These are phyloP conservation scores for Stichodactyla helianthus DNA, from an alignment of 64 coral and sea anemone genomes.

Conservation along the genomic window DNA sequence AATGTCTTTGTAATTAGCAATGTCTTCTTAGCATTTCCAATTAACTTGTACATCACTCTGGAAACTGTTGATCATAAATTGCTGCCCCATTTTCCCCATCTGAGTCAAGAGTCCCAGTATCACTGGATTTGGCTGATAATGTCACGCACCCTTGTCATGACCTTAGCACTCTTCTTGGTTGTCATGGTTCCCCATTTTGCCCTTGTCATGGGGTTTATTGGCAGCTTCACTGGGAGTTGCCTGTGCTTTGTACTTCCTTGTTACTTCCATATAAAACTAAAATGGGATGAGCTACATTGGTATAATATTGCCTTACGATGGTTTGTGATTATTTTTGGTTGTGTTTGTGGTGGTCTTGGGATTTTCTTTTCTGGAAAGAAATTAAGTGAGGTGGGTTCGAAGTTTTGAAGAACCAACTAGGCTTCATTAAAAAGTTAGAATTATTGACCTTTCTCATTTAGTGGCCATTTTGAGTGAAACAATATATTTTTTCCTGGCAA, in stretches of 20 bases:
- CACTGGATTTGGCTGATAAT: conserved; percentile 78
- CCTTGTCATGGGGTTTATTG: conserved; percentile 77
- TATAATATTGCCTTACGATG: conserved; percentile 57
- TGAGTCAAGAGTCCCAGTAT: conserved; percentile 39
- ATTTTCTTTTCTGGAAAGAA: conserved; percentile 71
- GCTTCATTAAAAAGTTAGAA: too few species aligned
- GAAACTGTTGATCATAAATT: conserved; percentile 74
- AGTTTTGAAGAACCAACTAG: neutral
- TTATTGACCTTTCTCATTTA: too few species aligned
- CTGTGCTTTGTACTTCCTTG: conserved; percentile 83
- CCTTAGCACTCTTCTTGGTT: conserved; percentile 65
- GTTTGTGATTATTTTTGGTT: conserved; percentile 73
- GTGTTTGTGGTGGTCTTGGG: conserved; percentile 71
- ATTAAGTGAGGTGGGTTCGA: conserved; percentile 32
- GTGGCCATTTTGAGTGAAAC: too few species aligned
- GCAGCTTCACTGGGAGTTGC: conserved; percentile 83
- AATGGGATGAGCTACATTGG: conserved; percentile 72
- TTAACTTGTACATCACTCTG: conserved; percentile 69
- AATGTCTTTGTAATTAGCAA: conserved; percentile 74
- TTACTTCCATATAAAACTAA: conserved; percentile 73
- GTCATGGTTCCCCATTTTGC: conserved; percentile 83
- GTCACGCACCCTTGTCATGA: conserved; percentile 47
- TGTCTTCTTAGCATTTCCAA: conserved; percentile 81
- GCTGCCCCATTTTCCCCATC: conserved; percentile 63
- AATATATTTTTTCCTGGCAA: too few species aligned